Evolutionary conservation across 2,113 vertebrate species (phyloP).

Genomic region (Macquaria australasica): DNA sequence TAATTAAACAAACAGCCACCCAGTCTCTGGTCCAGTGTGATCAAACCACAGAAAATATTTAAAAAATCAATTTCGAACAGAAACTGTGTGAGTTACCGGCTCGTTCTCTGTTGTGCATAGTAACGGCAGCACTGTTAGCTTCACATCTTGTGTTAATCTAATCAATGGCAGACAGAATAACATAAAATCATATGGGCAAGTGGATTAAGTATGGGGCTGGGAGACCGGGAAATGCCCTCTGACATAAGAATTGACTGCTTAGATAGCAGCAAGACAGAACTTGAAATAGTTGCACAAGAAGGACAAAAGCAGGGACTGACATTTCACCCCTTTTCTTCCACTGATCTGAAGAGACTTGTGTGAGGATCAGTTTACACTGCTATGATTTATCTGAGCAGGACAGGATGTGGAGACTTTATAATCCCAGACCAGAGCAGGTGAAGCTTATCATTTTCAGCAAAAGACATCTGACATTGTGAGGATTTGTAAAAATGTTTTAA

Average conservation of each 20-base stretch:
- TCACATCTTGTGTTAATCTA: constrained; percentile 20
- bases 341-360: constrained; percentile 25
- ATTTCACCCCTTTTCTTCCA: constrained; percentile 9
- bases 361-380: constrained; percentile 1
- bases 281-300: constrained; percentile 8
- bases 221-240: constrained; percentile 5
- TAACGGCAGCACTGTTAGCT: neutral
- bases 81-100: constrained; percentile 16
- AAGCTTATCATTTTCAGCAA: constrained; percentile 21
- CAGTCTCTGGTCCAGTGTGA: constrained; percentile 26
- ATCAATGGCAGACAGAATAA: constrained; percentile 24
- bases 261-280: neutral
- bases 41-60: constrained; percentile 26
- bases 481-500: constrained; percentile 8
- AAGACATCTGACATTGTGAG: neutral
- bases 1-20: constrained; percentile 31
- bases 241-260: constrained; percentile 8
- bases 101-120: neutral
- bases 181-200: constrained; percentile 15
- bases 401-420: neutral
- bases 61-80: constrained; percentile 24
- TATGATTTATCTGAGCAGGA: constrained; percentile 14
- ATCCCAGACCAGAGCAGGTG: constrained; percentile 23
- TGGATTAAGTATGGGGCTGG: constrained; percentile 16
- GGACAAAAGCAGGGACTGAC: neutral